Base-by-base conservation (phyloP, 1,140 invertebrate genomes). In the Zaprionus vittiger region DNA sequence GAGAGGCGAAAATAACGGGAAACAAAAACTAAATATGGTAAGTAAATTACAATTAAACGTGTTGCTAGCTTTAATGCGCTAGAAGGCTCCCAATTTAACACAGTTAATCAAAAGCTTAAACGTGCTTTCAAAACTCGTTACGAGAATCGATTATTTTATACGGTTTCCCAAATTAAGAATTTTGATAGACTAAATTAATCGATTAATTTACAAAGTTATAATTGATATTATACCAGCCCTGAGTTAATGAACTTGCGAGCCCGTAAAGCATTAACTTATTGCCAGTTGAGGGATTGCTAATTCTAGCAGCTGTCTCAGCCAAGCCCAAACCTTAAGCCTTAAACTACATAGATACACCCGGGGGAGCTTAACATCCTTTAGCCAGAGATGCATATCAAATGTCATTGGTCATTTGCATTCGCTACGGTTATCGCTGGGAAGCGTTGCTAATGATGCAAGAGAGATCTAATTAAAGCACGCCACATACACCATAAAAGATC, bases 341-440 rank as follows among this genome's bases (percentile, higher is more conserved):
- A 24, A 5, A 20, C 47, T 47, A 44, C 6, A 7, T n/a, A 47
- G n/a, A 7, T n/a, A 9, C 3, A 44, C 2, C 5, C n/a, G 41
- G 15, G 41, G n/a, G 6, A n/a, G 17, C 2, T 1, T 3, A n/a
- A 17, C n/a, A 17, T 47, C 38, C 41, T 38, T 12, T 34, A 22
- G 41, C 31, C 22, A 31, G 37, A 84, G 87, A 84, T 84, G 78
- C 85, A 74, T 83, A 71, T 89, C 78, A 73, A 84, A 87, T 84
- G 85, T 68, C 80, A 60, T 80, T 65, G 54, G 64, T 63, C 73
- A 72, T 76, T 79, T 72, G 67, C 77, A 83, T 80, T 87, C 74
- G 83, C 71, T 38, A 89, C 78, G 84, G 77, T 89, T 76, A 83
- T 83, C 55, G 73, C 69, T 59, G 57, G 77, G 61, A 66, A 78